Conservation (phyloP, 1,140 invertebrate species). For the Hirudo medicinalis region DNA sequence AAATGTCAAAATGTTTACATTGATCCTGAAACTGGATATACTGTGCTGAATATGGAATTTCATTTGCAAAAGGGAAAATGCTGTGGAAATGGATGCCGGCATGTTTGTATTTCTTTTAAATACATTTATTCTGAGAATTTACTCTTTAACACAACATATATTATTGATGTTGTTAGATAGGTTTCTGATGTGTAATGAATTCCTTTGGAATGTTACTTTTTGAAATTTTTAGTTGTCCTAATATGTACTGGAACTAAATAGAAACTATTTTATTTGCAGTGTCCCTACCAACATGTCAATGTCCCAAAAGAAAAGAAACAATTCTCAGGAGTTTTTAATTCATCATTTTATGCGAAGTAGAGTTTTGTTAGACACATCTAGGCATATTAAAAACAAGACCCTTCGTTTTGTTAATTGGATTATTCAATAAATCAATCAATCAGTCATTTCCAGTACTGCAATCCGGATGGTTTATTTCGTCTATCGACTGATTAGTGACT, state of each 20-base stretch:
- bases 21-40: slow-evolving; percentile 7
- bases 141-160: no score
- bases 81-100: slow-evolving; percentile 2
- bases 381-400: neutral
- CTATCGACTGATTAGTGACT: no score
- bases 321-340: no score
- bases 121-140: no score
- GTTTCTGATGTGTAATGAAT: no score
- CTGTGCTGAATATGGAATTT: neutral
- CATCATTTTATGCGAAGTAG: neutral
- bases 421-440: neutral
- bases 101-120: neutral
- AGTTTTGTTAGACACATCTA: neutral
- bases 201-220: no score
- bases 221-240: neutral
- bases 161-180: no score
- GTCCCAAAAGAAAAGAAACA: neutral
- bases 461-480: neutral
- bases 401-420: neutral
- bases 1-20: neutral
- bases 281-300: neutral
- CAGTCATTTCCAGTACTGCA: neutral
- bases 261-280: neutral
- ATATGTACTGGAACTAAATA: neutral
- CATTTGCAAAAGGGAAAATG: slow-evolving; percentile 3